phyloP scores from a whole-genome alignment of 2,888 invertebrate species.

The Drosophila silvestris region DNA sequence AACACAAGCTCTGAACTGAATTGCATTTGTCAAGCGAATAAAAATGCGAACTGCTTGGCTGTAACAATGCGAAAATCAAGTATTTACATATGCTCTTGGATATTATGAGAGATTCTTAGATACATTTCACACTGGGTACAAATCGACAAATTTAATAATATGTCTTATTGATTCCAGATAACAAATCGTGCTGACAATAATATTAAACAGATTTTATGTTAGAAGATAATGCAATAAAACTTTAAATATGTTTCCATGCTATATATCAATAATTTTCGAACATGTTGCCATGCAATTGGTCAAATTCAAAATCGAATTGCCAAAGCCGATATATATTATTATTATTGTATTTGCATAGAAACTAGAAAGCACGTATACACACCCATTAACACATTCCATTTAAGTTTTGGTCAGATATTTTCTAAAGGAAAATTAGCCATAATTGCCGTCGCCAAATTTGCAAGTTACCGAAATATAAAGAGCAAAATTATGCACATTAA shows the following conservation, averaged over 20 bases:
- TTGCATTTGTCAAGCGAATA: constrained; percentile 57
- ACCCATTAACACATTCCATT: constrained; percentile 3
- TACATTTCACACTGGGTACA: too few species aligned
- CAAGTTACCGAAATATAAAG: constrained; percentile 22
- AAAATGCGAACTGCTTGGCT: constrained; percentile 31
- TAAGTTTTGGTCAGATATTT: neutral
- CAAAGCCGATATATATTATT: neutral
- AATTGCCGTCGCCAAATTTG: constrained; percentile 16
- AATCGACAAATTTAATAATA: constrained; percentile 1
- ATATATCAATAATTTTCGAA: too few species aligned
- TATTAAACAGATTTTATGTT: neutral
- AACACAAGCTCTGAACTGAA: constrained; percentile 39
- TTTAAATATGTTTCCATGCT: neutral
- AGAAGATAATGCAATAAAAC: too few species aligned
- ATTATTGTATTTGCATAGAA: constrained; percentile 1
- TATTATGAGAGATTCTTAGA: constrained; percentile 8
- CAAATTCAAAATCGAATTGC: neutral
- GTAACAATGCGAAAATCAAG: constrained; percentile 26
- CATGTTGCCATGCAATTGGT: neutral
- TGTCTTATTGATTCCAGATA: neutral
- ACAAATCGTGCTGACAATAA: neutral
- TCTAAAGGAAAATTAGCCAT: constrained; percentile 8
- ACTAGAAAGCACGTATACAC: neutral
- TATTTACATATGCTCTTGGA: constrained; percentile 23
- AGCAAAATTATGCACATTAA: constrained; percentile 66